Conservation (phyloP, 2,797 vertebrate genomes). For the Nannoperca australis region DNA sequence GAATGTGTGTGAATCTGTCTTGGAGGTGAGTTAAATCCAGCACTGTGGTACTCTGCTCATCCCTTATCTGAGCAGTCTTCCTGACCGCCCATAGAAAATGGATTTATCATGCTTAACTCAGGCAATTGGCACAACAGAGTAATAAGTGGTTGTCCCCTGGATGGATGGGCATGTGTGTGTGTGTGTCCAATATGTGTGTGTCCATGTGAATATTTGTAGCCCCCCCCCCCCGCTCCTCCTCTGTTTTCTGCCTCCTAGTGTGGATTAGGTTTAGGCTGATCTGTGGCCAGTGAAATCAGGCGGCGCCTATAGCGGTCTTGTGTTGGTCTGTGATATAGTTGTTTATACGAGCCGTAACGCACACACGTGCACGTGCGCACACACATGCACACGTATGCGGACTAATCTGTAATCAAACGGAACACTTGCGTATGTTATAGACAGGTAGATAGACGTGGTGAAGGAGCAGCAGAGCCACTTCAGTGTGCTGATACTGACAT, state of each 20-base stretch:
- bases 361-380: slow-evolving; percentile 24
- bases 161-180: slow-evolving; percentile 65
- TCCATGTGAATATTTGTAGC: slow-evolving; percentile 43
- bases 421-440: slow-evolving; percentile 55
- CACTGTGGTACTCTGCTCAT: slow-evolving; percentile 64
- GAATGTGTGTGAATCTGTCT: slow-evolving; percentile 56
- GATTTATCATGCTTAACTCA: slow-evolving; percentile 80
- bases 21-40: slow-evolving; percentile 67
- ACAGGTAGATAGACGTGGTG: slow-evolving; percentile 60
- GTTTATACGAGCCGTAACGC: slow-evolving; percentile 42
- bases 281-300: slow-evolving; percentile 76
- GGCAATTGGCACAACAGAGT: slow-evolving; percentile 75
- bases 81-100: slow-evolving; percentile 80
- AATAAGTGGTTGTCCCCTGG: slow-evolving; percentile 79
- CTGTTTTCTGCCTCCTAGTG: slow-evolving; percentile 74
- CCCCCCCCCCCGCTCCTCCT: slow-evolving; percentile 2
- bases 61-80: slow-evolving; percentile 81
- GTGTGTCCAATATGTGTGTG: slow-evolving; percentile 47
- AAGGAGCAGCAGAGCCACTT: slow-evolving; percentile 39
- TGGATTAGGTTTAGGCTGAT: slow-evolving; percentile 82
- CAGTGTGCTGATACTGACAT: slow-evolving; percentile 42
- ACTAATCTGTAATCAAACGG: slow-evolving; percentile 52
- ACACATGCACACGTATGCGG: slow-evolving; percentile 29
- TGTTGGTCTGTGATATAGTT: slow-evolving; percentile 75
- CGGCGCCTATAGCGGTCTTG: slow-evolving; percentile 74